Evolutionary conservation across 1,140 invertebrate genomes (phyloP).

Genomic region (Drosophila jambulina): DNA sequence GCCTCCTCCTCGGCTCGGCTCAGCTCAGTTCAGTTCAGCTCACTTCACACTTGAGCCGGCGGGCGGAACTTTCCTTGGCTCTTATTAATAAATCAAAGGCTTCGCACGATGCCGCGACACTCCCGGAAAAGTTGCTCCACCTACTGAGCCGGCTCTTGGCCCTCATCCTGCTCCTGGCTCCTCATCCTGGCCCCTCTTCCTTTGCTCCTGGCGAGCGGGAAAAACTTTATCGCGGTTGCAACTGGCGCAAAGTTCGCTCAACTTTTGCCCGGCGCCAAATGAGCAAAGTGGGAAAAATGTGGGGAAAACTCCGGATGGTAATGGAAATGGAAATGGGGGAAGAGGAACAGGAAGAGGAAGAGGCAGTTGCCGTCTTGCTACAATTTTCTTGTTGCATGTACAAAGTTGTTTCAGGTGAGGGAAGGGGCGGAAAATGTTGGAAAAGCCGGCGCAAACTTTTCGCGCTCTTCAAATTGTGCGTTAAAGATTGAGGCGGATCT

Average conservation of each 20-base stretch:
- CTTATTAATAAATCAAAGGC: conserved; percentile 78
- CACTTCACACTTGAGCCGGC: conserved; percentile 43
- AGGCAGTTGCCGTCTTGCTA: conserved; percentile 32
- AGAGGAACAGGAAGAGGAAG: not conserved
- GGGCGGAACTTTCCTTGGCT: conserved; percentile 41
- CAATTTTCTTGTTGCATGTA: conserved; percentile 72
- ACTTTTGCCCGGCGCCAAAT: conserved; percentile 66
- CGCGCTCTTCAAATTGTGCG: conserved; percentile 78
- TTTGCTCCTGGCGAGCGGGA: not conserved
- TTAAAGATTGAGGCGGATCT: conserved; percentile 69
- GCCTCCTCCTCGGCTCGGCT: conserved; percentile 5
- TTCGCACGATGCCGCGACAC: conserved; percentile 54
- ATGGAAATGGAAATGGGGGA: conserved; percentile 4
- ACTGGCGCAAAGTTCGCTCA: conserved; percentile 68
- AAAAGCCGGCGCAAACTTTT: conserved; percentile 42
- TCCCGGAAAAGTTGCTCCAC: conserved; percentile 62
- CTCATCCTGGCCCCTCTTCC: no score
- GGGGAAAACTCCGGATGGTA: conserved; percentile 2
- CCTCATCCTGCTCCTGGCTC: not conserved
- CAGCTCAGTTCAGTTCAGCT: conserved; percentile 1
- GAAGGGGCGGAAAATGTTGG: not conserved
- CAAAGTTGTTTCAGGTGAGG: conserved; percentile 52
- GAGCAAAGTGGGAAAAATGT: conserved; percentile 43
- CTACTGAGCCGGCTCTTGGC: no score
- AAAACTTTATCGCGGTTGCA: conserved; percentile 76